Evolutionary conservation across 2,888 invertebrate species (phyloP).

Genomic region (Catocala nupta): DNA sequence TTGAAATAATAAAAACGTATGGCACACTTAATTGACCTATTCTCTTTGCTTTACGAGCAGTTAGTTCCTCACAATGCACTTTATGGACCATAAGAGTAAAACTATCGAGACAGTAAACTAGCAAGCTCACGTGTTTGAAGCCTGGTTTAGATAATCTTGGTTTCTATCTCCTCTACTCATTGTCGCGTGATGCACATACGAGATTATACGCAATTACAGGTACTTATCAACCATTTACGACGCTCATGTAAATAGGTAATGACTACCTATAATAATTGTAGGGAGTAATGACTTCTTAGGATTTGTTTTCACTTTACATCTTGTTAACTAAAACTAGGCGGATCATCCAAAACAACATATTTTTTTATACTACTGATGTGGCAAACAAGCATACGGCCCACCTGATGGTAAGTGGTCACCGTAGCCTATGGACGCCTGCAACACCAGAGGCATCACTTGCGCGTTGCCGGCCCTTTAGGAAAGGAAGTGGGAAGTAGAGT

Average conservation of each 20-base stretch:
- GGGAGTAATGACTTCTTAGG: slow-evolving; percentile 49
- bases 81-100: slow-evolving; percentile 12
- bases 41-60: background rate
- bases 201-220: slow-evolving; percentile 48
- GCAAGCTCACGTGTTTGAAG: slow-evolving; percentile 23
- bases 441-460: too few relatives aligned
- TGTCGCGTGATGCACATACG: slow-evolving; percentile 50
- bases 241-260: slow-evolving; percentile 51
- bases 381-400: too few relatives aligned
- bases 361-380: too few relatives aligned
- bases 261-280: slow-evolving; percentile 31
- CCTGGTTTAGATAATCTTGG: slow-evolving; percentile 34
- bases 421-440: too few relatives aligned
- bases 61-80: slow-evolving; percentile 11
- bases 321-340: slow-evolving; percentile 13
- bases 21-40: slow-evolving; percentile 14
- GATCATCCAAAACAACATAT: background rate
- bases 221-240: slow-evolving; percentile 58
- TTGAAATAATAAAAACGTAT: background rate
- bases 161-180: slow-evolving; percentile 42
- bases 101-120: slow-evolving; percentile 14
- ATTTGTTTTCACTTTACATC: slow-evolving; percentile 54
- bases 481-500: too few relatives aligned
- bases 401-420: too few relatives aligned
- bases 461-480: too few relatives aligned